Conservation (phyloP, 1,140 invertebrate genomes). For the Drosophila micromelanica region DNA sequence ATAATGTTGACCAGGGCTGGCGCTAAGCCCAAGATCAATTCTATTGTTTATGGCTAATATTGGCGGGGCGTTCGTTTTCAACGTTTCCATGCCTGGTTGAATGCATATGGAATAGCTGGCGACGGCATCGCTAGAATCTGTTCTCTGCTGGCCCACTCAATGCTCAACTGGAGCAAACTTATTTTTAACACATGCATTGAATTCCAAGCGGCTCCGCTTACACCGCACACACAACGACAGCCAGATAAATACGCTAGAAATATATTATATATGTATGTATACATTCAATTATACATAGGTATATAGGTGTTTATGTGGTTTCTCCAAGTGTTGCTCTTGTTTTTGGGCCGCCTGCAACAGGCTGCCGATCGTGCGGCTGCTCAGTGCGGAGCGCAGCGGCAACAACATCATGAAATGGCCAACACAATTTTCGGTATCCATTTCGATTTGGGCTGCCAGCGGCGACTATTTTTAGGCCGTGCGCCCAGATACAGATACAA, state of each 20-base stretch:
- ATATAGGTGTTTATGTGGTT: constrained; percentile 16
- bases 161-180: constrained; percentile 75
- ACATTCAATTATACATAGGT: background rate
- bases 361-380: constrained; percentile 17
- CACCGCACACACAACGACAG: constrained; percentile 44
- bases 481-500: constrained; percentile 73
- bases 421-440: constrained; percentile 71
- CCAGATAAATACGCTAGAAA: constrained; percentile 1
- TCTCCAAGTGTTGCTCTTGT: constrained; percentile 37
- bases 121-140: background rate
- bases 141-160: constrained; percentile 23
- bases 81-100: constrained; percentile 35
- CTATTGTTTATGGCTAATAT: background rate
- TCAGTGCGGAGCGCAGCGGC: constrained; percentile 9
- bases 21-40: background rate
- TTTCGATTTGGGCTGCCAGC: constrained; percentile 72
- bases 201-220: constrained; percentile 82
- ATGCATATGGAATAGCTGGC: constrained; percentile 24
- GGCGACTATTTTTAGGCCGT: constrained; percentile 65
- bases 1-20: constrained; percentile 26
- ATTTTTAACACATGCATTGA: constrained; percentile 80
- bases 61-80: background rate
- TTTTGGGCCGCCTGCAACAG: constrained; percentile 30
- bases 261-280: background rate
- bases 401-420: constrained; percentile 15